Evolutionary conservation across 2,797 vertebrate species (phyloP).

Genomic region (Calcarius lapponicus): DNA sequence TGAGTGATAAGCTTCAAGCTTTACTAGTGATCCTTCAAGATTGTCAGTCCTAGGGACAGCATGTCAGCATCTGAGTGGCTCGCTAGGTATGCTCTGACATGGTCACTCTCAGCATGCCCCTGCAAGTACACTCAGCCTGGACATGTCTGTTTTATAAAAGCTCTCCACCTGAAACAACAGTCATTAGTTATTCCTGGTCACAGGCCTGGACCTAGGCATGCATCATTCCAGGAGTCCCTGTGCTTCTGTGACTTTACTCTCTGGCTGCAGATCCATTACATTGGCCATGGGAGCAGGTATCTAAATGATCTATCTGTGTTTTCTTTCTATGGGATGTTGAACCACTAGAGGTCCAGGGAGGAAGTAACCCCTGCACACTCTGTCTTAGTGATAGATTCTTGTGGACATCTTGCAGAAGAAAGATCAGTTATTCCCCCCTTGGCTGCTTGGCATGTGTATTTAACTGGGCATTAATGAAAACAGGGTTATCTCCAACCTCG

Average conservation of each 20-base stretch:
- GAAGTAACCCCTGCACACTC: background rate
- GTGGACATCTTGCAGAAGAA: background rate
- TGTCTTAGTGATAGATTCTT: background rate
- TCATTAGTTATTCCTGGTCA: background rate
- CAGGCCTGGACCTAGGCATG: background rate
- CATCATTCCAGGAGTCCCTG: background rate
- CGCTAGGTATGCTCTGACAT: accelerated
- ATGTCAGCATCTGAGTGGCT: background rate
- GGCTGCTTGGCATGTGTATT: background rate
- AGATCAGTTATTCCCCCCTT: background rate
- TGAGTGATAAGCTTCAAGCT: background rate
- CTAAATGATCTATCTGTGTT: background rate
- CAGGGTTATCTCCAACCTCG: background rate
- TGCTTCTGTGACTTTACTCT: background rate
- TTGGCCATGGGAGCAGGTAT: background rate
- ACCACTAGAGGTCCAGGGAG: background rate
- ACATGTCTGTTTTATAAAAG: background rate
- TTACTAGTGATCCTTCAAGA: background rate
- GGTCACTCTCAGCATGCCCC: background rate
- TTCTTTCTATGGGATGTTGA: background rate
- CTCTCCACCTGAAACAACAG: background rate
- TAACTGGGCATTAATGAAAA: background rate
- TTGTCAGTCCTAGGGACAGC: background rate
- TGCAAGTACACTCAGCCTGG: background rate
- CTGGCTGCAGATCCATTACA: background rate